Evolutionary conservation across 2,797 vertebrate species (phyloP).

Genomic region (Scyliorhinus canicula): DNA sequence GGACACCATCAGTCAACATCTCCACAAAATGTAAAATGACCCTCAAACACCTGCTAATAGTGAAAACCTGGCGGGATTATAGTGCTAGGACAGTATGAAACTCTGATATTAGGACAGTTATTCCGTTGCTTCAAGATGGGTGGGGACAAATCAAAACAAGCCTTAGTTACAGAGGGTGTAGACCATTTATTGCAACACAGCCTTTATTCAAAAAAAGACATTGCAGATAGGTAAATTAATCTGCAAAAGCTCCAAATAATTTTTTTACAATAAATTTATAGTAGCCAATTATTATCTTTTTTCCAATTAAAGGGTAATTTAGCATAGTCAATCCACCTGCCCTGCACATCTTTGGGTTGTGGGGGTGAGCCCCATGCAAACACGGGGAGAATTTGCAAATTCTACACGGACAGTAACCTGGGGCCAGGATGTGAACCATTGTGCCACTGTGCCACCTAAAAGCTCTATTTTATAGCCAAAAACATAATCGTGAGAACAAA

Average conservation of each 20-base stretch:
- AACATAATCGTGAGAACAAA: no score
- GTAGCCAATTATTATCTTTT: no score
- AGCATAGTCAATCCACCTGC: no score
- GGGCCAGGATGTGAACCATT: no score
- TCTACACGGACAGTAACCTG: no score
- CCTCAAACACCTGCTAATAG: not conserved
- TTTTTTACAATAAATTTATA: no score
- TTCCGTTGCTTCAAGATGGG: not conserved
- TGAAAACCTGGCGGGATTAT: not conserved
- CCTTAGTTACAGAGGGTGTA: not conserved
- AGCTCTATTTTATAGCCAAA: not conserved
- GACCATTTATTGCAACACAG: not conserved
- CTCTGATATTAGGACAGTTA: not conserved
- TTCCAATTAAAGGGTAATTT: no score
- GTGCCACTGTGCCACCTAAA: no score
- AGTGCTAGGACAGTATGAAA: not conserved
- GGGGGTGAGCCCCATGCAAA: no score
- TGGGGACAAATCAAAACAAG: not conserved
- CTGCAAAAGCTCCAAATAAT: no score
- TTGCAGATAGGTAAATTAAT: not conserved
- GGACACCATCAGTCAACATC: slow-evolving; percentile 5
- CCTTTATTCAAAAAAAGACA: not conserved
- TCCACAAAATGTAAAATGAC: not conserved
- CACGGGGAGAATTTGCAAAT: no score
- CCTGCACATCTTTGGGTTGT: no score